Evolutionary conservation across 2,113 vertebrate genomes (phyloP).

Genomic region (Poeciliopsis retropinna): DNA sequence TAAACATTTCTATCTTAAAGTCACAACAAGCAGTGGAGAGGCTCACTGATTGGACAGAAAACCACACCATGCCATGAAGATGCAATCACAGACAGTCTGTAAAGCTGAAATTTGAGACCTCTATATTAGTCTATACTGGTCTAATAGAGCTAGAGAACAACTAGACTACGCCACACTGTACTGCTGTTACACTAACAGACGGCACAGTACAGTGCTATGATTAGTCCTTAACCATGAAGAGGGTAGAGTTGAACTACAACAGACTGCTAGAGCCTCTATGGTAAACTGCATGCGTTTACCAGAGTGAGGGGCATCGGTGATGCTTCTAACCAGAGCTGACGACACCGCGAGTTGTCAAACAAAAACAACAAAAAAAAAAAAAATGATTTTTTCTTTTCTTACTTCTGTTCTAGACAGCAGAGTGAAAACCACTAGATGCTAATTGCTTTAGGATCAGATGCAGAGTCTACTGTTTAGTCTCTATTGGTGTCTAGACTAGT

Average conservation of each 20-base stretch:
- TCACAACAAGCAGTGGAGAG: constrained; percentile 18
- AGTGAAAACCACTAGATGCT: constrained; percentile 78
- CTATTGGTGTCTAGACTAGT: constrained; percentile 82
- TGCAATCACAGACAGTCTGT: constrained; percentile 69
- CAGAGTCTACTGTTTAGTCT: constrained; percentile 83
- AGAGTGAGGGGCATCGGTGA: constrained; percentile 57
- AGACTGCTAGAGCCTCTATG: constrained; percentile 73
- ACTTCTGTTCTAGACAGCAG: constrained; percentile 74
- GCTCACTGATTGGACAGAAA: constrained; percentile 46
- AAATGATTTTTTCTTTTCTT: neutral
- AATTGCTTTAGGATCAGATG: constrained; percentile 81
- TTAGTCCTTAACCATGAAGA: constrained; percentile 82
- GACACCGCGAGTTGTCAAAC: constrained; percentile 47
- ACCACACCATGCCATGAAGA: constrained; percentile 64
- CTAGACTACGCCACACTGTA: constrained; percentile 83
- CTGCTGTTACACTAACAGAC: constrained; percentile 80
- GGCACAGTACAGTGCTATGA: constrained; percentile 81
- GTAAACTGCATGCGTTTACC: constrained; percentile 74
- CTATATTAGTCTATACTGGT: constrained; percentile 83
- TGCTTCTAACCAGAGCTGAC: constrained; percentile 58
- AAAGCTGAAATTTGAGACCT: constrained; percentile 71
- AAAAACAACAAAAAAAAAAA: neutral
- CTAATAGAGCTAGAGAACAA: constrained; percentile 79
- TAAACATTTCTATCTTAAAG: constrained; percentile 2
- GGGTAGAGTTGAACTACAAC: constrained; percentile 79